Evolutionary conservation across 2,888 invertebrate genomes (phyloP), one percentile per base, ranked within the genome.

Genomic region (Ethmia dodecea): DNA sequence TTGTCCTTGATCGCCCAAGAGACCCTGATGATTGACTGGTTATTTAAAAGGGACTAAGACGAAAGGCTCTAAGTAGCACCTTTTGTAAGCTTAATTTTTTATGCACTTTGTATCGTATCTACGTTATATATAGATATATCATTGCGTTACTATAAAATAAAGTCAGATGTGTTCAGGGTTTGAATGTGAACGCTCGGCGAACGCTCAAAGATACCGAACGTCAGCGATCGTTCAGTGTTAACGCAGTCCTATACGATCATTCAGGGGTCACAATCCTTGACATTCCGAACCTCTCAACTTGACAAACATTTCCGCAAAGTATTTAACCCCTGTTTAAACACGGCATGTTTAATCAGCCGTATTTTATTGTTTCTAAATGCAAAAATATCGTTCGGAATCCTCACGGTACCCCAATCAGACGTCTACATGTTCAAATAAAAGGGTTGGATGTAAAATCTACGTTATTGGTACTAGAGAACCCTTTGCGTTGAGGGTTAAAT

Each of bases 381-480:
- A 60, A 59, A 72, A 73, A 71, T 65, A 67, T 58, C 47, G 57
- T 45, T 45, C 45, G 36, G 35, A 38, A 5, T 33, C 35, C n/a
- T n/a, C n/a, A n/a, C n/a, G n/a, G 40, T 31, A 42, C 45, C 54
- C 49, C 52, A 43, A 42, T 50, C 54, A 51, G 47, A 52, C 48
- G 55, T 58, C 55, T 55, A 49, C 50, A 53, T 54, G 61, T 54
- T 47, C 65, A 78, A 77, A 76, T 71, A 76, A 67, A 69, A 67
- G 72, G 73, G 71, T 63, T 59, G 53, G 38, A 48, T 47, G 52
- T 49, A 51, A 60, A 60, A 55, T 52, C 56, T 52, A 57, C 56
- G 57, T 55, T 58, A 58, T 56, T 53, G 53, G 52, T 48, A 41
- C 40, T 38, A 36, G 33, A 29, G 39, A 39, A 36, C 44, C 47